Conservation (phyloP, 2,797 vertebrate genomes). For the Falco naumanni region DNA sequence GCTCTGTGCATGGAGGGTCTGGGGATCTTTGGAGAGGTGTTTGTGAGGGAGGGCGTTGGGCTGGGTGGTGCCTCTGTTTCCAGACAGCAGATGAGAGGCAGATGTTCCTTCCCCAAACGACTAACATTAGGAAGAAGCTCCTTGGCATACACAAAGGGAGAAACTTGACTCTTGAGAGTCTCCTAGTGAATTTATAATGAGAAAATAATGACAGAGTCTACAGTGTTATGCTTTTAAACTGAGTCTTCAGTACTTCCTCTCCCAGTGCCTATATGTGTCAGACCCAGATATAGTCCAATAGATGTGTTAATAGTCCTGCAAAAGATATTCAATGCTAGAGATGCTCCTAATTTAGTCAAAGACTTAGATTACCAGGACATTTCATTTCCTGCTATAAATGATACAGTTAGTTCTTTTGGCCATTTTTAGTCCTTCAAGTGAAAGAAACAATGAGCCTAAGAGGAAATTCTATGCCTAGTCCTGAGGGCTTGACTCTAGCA, state of each 20-base stretch:
- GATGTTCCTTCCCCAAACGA: background rate
- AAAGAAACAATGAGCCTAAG: constrained; percentile 30
- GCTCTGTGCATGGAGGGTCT: background rate
- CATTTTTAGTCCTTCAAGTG: constrained; percentile 15
- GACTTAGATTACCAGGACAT: background rate
- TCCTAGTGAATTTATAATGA: background rate
- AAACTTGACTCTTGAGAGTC: background rate
- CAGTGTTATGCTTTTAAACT: background rate
- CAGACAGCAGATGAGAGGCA: background rate
- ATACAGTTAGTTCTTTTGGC: background rate
- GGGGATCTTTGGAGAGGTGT: background rate
- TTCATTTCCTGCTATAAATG: background rate
- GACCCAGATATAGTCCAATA: background rate
- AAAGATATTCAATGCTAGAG: background rate
- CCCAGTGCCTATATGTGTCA: background rate
- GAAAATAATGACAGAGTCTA: background rate
- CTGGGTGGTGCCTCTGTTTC: background rate
- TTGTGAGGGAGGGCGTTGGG: background rate
- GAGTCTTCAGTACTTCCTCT: background rate
- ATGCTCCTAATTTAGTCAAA: background rate
- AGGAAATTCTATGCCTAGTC: background rate
- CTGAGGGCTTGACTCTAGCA: background rate
- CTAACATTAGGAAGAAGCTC: background rate
- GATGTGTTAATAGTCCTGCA: background rate
- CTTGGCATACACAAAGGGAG: background rate